Evolutionary conservation across 2,113 vertebrate species (phyloP), one percentile per base, ranked within the genome.

Genomic region (Neofelis nebulosa): DNA sequence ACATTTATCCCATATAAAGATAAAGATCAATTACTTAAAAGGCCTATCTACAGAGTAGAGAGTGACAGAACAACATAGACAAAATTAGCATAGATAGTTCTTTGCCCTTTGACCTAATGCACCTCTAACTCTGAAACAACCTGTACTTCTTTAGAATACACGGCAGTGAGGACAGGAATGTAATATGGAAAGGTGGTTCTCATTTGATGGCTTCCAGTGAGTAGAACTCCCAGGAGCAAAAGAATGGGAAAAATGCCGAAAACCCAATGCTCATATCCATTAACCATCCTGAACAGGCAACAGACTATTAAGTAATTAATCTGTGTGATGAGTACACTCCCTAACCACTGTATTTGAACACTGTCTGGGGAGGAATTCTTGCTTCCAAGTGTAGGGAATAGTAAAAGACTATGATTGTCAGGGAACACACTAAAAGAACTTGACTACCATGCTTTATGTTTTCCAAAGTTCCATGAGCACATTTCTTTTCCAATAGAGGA

Each of bases 391-490:
- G 9, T 57, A n/a, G 65, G 27, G 41, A 45, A 65, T 4, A 83
- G 71, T 69, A 84, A 94, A 73, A 97, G 84, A n/a, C 13, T 66
- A 7, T 4, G 38, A 68, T 36, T 97, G 23, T 94, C 73, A 80
- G n/a, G 36, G 68, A 96, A 93, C 92, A 73, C 66, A 96, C 71
- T 97, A 93, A 95, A 97, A 98, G 48, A 81, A 97, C 85, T 95
- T 97, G 93, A 92, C 55, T 96, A 71, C 68, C 29, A 25, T 4
- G n/a, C 16, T 81, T 79, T 95, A 69, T 85, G 45, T 95, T 95
- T 98, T 97, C 94, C 52, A 97, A 97, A 95, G 96, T 55, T 41
- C 85, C 94, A 86, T 2, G 76, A 97, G 65, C 90, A 92, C 41
- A 33, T 0, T 5, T 93, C 57, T 96, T 63, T 96, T 97, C 89